Evolutionary conservation across 2,113 vertebrate genomes (phyloP).

Genomic region (Entelurus aequoreus): DNA sequence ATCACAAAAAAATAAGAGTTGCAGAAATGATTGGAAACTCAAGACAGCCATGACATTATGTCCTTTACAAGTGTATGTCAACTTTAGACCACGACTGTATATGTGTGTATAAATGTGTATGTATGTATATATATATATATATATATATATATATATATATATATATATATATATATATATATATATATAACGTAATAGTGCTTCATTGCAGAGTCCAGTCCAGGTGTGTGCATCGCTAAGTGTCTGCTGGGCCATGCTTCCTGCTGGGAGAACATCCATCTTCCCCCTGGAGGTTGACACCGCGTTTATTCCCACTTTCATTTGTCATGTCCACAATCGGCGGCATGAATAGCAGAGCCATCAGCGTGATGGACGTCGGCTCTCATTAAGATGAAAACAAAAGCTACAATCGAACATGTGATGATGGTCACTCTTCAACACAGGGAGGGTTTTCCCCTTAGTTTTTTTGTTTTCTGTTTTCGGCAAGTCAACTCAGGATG

Average conservation of each 20-base stretch:
- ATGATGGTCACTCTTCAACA: constrained; percentile 14
- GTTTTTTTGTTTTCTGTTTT: not conserved
- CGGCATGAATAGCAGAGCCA: constrained; percentile 82
- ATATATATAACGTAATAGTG: too few relatives aligned
- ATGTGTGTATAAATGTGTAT: too few relatives aligned
- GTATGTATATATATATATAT: too few relatives aligned
- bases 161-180: too few relatives aligned
- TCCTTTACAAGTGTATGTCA: too few relatives aligned
- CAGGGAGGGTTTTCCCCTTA: constrained; percentile 20
- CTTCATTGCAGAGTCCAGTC: too few relatives aligned
- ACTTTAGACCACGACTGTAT: too few relatives aligned
- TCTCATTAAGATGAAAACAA: constrained; percentile 79
- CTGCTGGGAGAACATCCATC: constrained; percentile 86
- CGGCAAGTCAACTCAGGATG: constrained; percentile 39
- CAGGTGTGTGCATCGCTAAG: constrained; percentile 72
- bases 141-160: too few relatives aligned
- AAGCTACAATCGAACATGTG: constrained; percentile 53
- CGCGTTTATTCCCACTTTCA: constrained; percentile 87
- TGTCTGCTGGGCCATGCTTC: constrained; percentile 73
- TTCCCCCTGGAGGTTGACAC: constrained; percentile 78
- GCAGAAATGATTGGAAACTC: too few relatives aligned
- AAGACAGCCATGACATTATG: too few relatives aligned
- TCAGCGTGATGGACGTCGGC: constrained; percentile 80
- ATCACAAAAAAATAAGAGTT: too few relatives aligned
- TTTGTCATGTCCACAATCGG: constrained; percentile 91